Base-by-base conservation (phyloP, 2,113 vertebrate species). In the Hepsetus odoe region DNA sequence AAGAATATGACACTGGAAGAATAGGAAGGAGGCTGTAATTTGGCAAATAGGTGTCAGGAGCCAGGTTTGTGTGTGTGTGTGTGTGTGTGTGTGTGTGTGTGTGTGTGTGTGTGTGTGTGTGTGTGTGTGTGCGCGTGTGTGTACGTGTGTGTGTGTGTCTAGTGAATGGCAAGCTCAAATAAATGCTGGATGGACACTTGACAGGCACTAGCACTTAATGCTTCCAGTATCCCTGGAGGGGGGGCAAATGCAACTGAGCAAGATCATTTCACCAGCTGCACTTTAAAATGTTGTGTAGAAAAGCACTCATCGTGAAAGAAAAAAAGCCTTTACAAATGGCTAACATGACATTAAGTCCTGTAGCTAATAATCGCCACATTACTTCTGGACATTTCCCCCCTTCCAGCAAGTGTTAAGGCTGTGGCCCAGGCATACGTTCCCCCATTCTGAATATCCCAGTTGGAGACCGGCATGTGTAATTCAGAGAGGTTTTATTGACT, bases 271-370 rank as follows among this genome's bases (percentile, higher is more conserved):
- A 53, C 32, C 56, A 18, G 55, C 42, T 58, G 59, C 55, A 82
- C 64, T 72, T 82, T 65, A 82, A 33, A 78, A 55, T 7, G 12
- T 20, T 69, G 56, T 49, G 49, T 79, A 66, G 20, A 76, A 59
- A 79, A 58, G 72, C 73, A 65, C 55, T 62, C 11, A 8, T 28
- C 24, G 38, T 35, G 16, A 40, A 69, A n/a, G n/a, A 67, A 80
- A 80, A 80, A 56, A 53, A 64, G n/a, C n/a, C 30, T 49, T 83
- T 72, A 83, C 71, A 79, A 83, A 83, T 72, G 72, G 51, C 51
- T 72, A 30, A 40, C 67, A 59, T 75, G 66, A 72, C 81, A 46
- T 64, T 70, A 78, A 74, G 28, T 67, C 76, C 59, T 78, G 76
- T 61, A 83, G 69, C 76, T 33, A 58, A 74, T 66, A 75, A 78